Base-by-base conservation (phyloP, 2,113 vertebrate species). In the Noturus placidus region DNA sequence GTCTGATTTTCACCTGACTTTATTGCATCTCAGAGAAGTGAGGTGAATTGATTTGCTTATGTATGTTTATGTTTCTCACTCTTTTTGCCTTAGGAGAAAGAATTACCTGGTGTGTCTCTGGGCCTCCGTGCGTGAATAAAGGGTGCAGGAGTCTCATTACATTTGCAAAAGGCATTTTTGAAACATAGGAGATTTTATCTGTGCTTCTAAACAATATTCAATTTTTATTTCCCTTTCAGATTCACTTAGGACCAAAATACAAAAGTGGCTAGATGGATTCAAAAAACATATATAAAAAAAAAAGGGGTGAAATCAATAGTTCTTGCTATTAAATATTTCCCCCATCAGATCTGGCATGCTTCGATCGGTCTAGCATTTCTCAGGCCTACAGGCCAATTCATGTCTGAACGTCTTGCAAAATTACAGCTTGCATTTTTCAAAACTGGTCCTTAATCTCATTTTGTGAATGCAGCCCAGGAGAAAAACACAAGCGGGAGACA, bases 351-450 rank as follows among this genome's bases (percentile, higher is more conserved):
- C 87, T 88, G 77, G 59, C 86, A 61, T 2, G 38, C 87, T 92
- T 93, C 90, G 88, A 93, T 93, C 82, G 65, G 85, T 69, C 87
- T 50, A 5, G 67, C 88, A 84, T 89, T 87, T 91, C 89, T 84
- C 33, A 91, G 91, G 87, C 92, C 80, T 86, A 84, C 83, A 56
- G 84, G 90, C 91, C 88, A 92, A 92, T 92, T 93, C 88, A 89
- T 93, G 94, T 91, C 81, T 13, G 78, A 74, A 91, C 74, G 92
- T 93, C 94, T 87, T 54, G 30, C 83, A 88, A 92, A 94, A 94
- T 94, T 91, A 92, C 84, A 89, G 82, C 87, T 91, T 85, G 54
- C 92, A 92, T 94, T 93, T 90, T 88, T 93, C 92, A 93, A 91
- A 82, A 87, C 78, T 9, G 76, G 82, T 88, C 88, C 77, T 81